Evolutionary conservation across 2,797 vertebrate genomes (phyloP), one percentile per base, ranked within the genome.

Genomic region (Intellagama lesueurii): DNA sequence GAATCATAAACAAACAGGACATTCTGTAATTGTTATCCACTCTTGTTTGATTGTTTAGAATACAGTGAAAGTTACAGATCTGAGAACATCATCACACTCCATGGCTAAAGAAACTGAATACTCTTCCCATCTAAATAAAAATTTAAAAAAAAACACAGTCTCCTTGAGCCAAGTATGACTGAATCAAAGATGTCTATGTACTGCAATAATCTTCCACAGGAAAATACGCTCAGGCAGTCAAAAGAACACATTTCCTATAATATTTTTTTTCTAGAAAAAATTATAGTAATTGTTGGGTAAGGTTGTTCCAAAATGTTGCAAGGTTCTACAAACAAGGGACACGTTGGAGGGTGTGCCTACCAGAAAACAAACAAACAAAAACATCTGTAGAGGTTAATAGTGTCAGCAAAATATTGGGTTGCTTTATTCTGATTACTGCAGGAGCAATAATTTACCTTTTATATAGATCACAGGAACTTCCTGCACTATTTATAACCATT

Each of bases 151-250:
- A 88, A 86, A 17, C 12, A 64, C 4, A 89, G 40, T 3, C 0
- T 91, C 94, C 76, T 60, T 89, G 64, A 94, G 90, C 73, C 88
- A 94, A 91, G 64, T 93, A 90, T 87, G 89, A 87, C 81, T 92
- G 72, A 90, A 84, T 72, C 81, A 89, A 88, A 81, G 47, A 64
- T 69, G 75, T 75, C 49, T 28, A 49, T 66, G 28, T 73, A 87
- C 5, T 88, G 79, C 73, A 91, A 89, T 92, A 4, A 90, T 78
- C 44, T n/a, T 82, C 85, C 26, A 87, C 40, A 91, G 93, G 69
- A 75, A 94, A 93, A 90, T 28, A 84, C 32, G 28, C 1, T 4
- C 30, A 78, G 60, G 82, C 84, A 83, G n/a, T 44, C 4, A 81
- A 93, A 90, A 88, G 30, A 91, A 88, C 28, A 68, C 24, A 44